phyloP scores from a whole-genome alignment of 2,888 invertebrate species.

The Plusia festucae region DNA sequence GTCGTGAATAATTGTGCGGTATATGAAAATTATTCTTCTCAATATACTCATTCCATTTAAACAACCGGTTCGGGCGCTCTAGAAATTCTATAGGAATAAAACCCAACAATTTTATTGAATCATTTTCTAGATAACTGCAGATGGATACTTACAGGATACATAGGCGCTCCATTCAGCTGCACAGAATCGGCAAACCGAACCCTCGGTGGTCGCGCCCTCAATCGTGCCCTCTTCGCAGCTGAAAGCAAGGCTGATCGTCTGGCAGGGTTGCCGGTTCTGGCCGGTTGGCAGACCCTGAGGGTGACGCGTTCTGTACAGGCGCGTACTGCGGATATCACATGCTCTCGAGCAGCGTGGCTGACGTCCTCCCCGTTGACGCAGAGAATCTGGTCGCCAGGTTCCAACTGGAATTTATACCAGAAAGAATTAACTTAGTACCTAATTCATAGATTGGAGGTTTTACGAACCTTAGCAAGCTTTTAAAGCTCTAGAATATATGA shows the following conservation, averaged over 20 bases:
- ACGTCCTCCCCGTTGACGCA: slow-evolving; percentile 97
- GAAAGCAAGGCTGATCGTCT: slow-evolving; percentile 96
- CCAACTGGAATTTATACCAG: slow-evolving; percentile 87
- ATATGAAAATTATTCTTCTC: too few relatives aligned
- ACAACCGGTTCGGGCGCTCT: too few relatives aligned
- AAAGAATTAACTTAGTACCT: not conserved
- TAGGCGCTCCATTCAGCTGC: slow-evolving; percentile 94
- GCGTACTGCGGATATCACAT: slow-evolving; percentile 96
- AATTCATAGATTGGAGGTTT: too few relatives aligned
- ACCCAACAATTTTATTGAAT: too few relatives aligned
- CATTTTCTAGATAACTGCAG: not conserved
- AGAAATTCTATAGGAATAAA: too few relatives aligned
- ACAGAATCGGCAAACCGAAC: slow-evolving; percentile 97
- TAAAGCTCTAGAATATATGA: too few relatives aligned
- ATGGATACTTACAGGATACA: slow-evolving; percentile 92
- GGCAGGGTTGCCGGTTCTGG: slow-evolving; percentile 86
- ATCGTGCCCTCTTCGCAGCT: slow-evolving; percentile 95
- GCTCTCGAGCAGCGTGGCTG: slow-evolving; percentile 94
- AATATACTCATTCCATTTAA: too few relatives aligned
- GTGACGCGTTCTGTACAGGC: slow-evolving; percentile 94
- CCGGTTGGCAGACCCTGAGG: slow-evolving; percentile 95
- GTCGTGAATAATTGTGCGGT: too few relatives aligned
- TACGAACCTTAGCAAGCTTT: too few relatives aligned
- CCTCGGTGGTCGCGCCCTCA: slow-evolving; percentile 94
- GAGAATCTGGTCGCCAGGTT: slow-evolving; percentile 97